Evolutionary conservation across 1,140 invertebrate species (phyloP), one percentile per base, ranked within the genome.

Genomic region (Chironomus striatipennis): DNA sequence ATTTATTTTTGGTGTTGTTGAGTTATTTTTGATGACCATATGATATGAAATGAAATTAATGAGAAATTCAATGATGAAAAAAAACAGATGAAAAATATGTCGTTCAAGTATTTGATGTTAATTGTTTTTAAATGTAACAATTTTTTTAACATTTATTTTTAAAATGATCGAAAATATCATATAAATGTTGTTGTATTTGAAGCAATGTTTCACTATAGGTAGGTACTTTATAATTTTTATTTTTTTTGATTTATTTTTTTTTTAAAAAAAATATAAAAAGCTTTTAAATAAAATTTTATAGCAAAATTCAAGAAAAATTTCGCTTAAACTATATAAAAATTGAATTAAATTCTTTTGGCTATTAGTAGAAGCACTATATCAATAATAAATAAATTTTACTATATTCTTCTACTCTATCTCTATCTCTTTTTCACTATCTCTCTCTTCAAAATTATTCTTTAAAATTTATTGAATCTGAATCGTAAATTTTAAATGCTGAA

Each of bases 41-140:
- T 70, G 20, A 70, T 2, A 57, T 70, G 65, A 70, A 21, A 70
- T 57, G n/a, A 57, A 57, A 57, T 10, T 57, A n/a, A 57, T 57
- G n/a, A 57, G 9, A 57, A 57, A 57, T 57, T 12, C n/a, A 12
- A 12, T 57, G 9, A 57, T 70, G 20, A 9, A 70, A 20, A 20
- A 17, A 70, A 70, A 70, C 17, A 70, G 65, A 21, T 70, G 17
- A 21, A 18, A 70, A 70, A 18, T 70, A 70, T 70, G 18, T 20
- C 65, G 65, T 70, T 70, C 65, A 70, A 70, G 65, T 70, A 70
- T 70, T 70, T 70, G 65, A 70, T 70, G 65, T 70, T 70, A 70
- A 70, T 70, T 70, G 65, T 70, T 70, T 70, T 70, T 20, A 70
- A 70, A 70, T 70, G 17, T 70, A 70, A 21, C 17, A 70, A 70